Percentiles rank a stretch among this genome's conserved stretches.
phyloP scores from a whole-genome alignment of 2,888 invertebrate species.

The Drosophila paramelanica region DNA sequence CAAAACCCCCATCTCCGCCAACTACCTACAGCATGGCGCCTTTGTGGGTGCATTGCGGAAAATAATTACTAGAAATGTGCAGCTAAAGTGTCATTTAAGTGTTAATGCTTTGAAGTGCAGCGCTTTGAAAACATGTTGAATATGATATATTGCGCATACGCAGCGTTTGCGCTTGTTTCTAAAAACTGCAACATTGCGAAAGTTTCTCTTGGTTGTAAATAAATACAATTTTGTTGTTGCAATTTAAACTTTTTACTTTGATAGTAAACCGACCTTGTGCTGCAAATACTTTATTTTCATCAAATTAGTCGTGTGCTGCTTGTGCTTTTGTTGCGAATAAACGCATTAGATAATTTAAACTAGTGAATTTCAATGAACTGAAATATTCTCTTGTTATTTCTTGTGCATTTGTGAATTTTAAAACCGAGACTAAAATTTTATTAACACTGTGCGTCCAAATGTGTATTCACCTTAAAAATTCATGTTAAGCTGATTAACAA shows the following conservation, averaged over 20 bases:
- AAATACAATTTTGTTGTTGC: background rate
- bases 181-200: background rate
- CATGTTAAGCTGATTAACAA: background rate
- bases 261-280: background rate
- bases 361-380: background rate
- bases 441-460: no score
- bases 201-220: background rate
- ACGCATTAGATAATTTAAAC: no score
- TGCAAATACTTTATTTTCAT: background rate
- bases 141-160: slow-evolving; percentile 59
- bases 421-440: background rate
- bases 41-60: slow-evolving; percentile 22
- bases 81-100: slow-evolving; percentile 42
- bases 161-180: slow-evolving; percentile 11
- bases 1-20: slow-evolving; percentile 4
- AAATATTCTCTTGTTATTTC: background rate
- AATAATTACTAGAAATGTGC: slow-evolving; percentile 49
- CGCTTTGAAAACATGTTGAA: slow-evolving; percentile 7
- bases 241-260: background rate
- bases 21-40: slow-evolving; percentile 10
- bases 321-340: background rate
- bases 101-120: slow-evolving; percentile 46
- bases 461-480: no score
- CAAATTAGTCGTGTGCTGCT: background rate
- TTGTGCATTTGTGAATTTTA: background rate